Evolutionary conservation across 2,797 vertebrate genomes (phyloP), one percentile per base, ranked within the genome.

Genomic region (Avahi laniger): DNA sequence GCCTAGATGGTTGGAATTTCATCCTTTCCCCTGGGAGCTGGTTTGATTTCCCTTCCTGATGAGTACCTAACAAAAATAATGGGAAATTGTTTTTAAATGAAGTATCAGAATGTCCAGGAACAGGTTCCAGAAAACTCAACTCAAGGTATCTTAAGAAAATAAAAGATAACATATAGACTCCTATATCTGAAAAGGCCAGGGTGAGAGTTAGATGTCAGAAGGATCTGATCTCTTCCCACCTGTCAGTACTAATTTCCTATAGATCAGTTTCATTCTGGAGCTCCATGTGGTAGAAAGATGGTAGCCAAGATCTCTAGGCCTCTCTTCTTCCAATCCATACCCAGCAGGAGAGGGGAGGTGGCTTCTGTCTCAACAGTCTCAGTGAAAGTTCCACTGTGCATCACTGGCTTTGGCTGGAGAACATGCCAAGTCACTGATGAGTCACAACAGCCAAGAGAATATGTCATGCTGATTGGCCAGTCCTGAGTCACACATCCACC

Each of bases 121-220:
- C 43, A 79, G 63, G 26, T 46, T 69, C 20, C 50, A 69, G 20
- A 87, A 80, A 87, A 65, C 12, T 50, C 33, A 96, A 43, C 28
- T 61, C 26, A 93, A 84, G 9, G 1, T 63, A 9, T 69, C 54
- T 91, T 91, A 93, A 91, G 17, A 65, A 96, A 91, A 95, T 20
- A 50, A 79, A 96, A 38, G 24, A 48, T 41, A 35, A 18, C 30
- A 87, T 11, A 65, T 11, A 33, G 50, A 59, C 5, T 76, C 35
- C 6, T 65, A 0, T 81, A 43, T 59, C 24, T 48, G 20, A 33
- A 83, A 92, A 91, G 12, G 18, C 63, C 72, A 30, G 10, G 4
- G 4, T 18, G 5, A 10, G 7, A 15, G 15, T 78, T 5, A 91
- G 30, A 89, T 61, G 28, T 70, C 18, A 54, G 9, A 24, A 91